phyloP scores from a whole-genome alignment of 2,113 vertebrate species.

The Tragelaphus scriptus region DNA sequence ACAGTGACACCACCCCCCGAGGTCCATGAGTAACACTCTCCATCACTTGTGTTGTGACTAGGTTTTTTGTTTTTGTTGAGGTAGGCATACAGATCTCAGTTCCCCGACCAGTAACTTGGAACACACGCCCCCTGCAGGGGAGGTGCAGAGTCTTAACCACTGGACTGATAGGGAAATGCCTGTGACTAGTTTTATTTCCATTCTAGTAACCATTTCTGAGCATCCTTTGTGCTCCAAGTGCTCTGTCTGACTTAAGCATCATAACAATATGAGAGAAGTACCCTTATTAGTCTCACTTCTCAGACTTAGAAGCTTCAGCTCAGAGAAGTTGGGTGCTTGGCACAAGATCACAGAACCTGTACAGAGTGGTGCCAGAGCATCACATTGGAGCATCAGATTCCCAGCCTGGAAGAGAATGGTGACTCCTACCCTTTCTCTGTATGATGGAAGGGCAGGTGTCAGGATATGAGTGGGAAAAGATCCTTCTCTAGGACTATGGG shows the following conservation, averaged over 20 bases:
- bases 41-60: background rate
- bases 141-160: background rate
- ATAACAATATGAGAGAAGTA: background rate
- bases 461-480: background rate
- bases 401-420: background rate
- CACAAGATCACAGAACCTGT: background rate
- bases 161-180: background rate
- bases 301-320: background rate
- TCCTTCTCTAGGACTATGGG: background rate
- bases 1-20: background rate
- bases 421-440: background rate
- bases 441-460: rapidly evolving
- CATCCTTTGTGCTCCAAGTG: background rate
- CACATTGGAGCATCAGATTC: background rate
- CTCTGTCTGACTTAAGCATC: background rate
- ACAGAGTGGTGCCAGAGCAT: background rate
- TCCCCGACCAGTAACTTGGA: background rate
- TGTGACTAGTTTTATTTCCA: background rate
- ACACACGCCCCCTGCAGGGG: background rate
- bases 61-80: background rate
- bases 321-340: background rate
- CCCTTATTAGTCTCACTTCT: background rate
- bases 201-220: background rate
- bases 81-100: background rate
- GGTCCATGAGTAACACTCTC: background rate